Evolutionary conservation across 2,888 invertebrate species (phyloP).

Genomic region (Dromius quadrimaculatus): DNA sequence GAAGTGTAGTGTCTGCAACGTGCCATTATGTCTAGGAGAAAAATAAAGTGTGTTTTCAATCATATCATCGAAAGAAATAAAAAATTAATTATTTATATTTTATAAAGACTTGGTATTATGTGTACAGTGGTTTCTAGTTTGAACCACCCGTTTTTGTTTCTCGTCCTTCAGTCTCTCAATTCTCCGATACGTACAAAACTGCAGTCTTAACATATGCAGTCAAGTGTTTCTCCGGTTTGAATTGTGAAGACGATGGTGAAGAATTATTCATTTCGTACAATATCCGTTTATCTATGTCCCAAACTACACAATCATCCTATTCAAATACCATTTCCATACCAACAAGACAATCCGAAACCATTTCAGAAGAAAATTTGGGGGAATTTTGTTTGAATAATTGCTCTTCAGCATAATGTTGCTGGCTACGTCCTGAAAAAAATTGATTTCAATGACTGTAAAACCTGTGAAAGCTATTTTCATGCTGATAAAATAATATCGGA

Average conservation of each 20-base stretch:
- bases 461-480: no score
- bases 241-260: constrained; percentile 22
- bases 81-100: neutral
- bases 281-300: constrained; percentile 6
- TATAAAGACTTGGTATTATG: neutral
- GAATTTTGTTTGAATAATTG: no score
- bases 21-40: constrained; percentile 7
- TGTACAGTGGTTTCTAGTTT: no score
- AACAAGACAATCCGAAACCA: no score
- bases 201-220: constrained; percentile 1
- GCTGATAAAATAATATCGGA: no score
- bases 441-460: no score
- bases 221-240: neutral
- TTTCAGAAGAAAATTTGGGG: no score
- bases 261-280: constrained; percentile 5
- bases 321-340: no score
- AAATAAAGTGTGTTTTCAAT: neutral
- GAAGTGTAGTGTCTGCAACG: constrained; percentile 49
- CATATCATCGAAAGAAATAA: neutral
- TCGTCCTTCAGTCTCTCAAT: constrained; percentile 13
- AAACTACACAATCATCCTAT: no score
- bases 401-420: no score
- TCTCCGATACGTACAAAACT: constrained; percentile 10
- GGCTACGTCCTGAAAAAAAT: no score
- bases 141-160: neutral